These are phyloP conservation scores for Papilio helenus DNA, from an alignment of 1,140 invertebrate genomes.

Conservation along the genomic window DNA sequence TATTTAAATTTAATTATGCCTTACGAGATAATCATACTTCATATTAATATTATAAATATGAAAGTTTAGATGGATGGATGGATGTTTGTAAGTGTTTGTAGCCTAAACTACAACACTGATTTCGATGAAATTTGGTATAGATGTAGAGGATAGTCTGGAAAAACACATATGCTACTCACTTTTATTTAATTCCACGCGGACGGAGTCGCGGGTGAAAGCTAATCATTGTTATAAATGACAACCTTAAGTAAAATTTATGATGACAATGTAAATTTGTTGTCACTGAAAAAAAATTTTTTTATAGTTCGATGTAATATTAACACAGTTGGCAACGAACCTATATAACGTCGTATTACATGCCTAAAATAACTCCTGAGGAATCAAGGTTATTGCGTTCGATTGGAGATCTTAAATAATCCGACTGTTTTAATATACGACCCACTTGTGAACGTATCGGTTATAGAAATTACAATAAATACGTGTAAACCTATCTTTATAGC, in stretches of 20 bases:
- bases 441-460: background rate
- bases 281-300: constrained; percentile 12
- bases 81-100: no score
- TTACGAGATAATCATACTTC: no score
- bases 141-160: no score
- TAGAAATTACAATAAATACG: background rate
- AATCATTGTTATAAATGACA: background rate
- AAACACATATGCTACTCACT: no score
- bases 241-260: background rate
- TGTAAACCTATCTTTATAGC: background rate
- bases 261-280: background rate
- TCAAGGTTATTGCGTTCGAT: constrained; percentile 26
- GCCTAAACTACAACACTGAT: no score
- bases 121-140: no score
- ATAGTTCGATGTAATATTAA: background rate
- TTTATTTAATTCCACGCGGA: no score
- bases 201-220: no score
- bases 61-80: no score
- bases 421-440: background rate
- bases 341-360: background rate
- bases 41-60: no score
- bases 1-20: no score
- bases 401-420: background rate
- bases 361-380: constrained; percentile 21
- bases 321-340: constrained; percentile 17